phyloP scores from a whole-genome alignment of 2,797 vertebrate genomes.

The Phoeniculus purpureus region DNA sequence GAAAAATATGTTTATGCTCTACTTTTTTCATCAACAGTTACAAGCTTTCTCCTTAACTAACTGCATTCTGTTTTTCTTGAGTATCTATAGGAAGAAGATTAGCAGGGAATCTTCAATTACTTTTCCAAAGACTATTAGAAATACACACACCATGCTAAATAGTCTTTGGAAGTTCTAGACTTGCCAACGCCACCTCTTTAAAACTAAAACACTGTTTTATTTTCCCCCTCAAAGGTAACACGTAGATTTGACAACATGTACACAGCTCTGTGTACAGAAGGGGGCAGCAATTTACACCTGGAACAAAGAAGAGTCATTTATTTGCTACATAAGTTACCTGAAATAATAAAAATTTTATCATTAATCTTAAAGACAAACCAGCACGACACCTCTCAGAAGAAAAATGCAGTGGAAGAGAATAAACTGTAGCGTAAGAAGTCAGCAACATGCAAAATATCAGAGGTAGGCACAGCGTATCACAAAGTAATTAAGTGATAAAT shows the following conservation, averaged over 20 bases:
- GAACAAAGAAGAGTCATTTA: not conserved
- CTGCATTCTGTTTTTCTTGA: not conserved
- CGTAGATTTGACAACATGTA: not conserved
- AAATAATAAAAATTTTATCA: not conserved
- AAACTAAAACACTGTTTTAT: not conserved
- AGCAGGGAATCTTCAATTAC: not conserved
- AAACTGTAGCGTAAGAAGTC: not conserved
- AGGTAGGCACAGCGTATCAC: not conserved
- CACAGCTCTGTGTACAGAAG: slow-evolving; percentile 20
- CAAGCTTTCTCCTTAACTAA: not conserved
- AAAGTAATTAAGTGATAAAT: not conserved
- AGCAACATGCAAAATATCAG: not conserved
- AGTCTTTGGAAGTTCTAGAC: not conserved
- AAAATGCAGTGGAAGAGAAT: not conserved
- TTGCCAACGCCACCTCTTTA: not conserved
- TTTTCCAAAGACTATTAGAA: not conserved
- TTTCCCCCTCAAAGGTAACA: not conserved
- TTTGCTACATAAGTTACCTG: not conserved
- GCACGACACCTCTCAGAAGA: not conserved
- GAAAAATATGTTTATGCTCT: not conserved
- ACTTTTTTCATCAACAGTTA: not conserved
- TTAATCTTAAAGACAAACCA: not conserved
- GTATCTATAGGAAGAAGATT: not conserved
- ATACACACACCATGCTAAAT: not conserved
- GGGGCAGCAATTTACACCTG: slow-evolving; percentile 44